Evolutionary conservation across 2,888 invertebrate species (phyloP).

Genomic region (Pyralis farinalis): DNA sequence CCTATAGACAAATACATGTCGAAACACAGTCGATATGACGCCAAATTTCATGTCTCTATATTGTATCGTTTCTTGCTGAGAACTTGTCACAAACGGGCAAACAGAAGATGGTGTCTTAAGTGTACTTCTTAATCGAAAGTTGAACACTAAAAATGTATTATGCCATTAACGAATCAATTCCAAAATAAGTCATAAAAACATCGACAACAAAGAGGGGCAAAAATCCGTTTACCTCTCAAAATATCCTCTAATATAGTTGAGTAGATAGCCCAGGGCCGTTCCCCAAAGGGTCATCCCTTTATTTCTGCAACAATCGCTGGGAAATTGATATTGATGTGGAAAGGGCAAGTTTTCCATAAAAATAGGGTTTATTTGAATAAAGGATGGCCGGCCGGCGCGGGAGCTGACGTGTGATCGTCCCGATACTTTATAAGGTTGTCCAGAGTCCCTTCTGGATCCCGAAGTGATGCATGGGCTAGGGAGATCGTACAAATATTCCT

Average conservation of each 20-base stretch:
- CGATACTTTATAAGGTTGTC: constrained; percentile 71
- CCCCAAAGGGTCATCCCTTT: constrained; percentile 80
- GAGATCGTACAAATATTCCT: constrained; percentile 30
- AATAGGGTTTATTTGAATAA: constrained; percentile 82
- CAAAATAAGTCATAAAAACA: background rate
- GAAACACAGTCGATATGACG: no score
- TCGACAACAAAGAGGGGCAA: constrained; percentile 13
- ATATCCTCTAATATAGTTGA: constrained; percentile 71
- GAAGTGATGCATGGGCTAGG: constrained; percentile 48
- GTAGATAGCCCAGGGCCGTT: constrained; percentile 56
- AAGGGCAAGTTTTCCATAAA: constrained; percentile 80
- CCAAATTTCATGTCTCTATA: no score
- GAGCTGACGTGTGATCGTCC: constrained; percentile 59
- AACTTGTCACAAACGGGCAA: no score
- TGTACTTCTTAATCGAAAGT: no score
- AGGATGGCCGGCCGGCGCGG: constrained; percentile 67
- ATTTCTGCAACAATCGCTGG: constrained; percentile 79
- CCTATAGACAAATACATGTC: no score
- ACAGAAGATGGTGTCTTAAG: no score
- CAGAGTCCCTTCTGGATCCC: constrained; percentile 33
- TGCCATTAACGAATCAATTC: no score
- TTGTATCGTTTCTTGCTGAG: no score
- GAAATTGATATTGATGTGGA: constrained; percentile 81
- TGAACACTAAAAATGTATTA: no score
- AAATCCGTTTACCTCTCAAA: constrained; percentile 43